Conservation (phyloP, 2,888 invertebrate species). For the Cerastis rubricosa region DNA sequence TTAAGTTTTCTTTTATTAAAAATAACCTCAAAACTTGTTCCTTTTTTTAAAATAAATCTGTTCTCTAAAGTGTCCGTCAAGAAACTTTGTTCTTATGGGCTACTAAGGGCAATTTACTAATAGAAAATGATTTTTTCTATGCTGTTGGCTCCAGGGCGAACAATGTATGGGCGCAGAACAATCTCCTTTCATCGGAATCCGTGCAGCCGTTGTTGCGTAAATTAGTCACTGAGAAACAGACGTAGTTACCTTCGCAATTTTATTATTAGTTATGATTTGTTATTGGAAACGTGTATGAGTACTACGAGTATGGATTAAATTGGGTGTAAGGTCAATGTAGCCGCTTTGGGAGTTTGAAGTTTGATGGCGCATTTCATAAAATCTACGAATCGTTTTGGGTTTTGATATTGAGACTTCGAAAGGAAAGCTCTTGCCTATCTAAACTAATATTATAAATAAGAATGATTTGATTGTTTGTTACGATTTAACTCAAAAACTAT, state of each 20-base stretch:
- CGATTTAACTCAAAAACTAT: no score
- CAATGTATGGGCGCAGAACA: no score
- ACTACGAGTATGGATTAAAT: background rate
- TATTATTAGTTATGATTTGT: background rate
- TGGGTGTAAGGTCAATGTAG: conserved; percentile 14
- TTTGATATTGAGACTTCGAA: background rate
- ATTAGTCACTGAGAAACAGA: background rate
- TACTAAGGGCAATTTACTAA: no score
- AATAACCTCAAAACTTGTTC: no score
- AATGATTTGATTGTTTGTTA: no score
- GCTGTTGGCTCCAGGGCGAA: no score
- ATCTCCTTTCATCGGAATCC: background rate
- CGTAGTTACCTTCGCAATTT: background rate
- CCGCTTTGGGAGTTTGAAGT: background rate
- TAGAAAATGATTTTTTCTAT: no score
- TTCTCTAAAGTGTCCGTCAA: no score
- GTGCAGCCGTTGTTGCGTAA: background rate
- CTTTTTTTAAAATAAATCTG: no score
- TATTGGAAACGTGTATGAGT: conserved; percentile 8
- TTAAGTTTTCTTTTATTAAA: no score
- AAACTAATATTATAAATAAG: no score
- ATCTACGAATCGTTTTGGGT: background rate
- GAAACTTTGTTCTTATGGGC: no score
- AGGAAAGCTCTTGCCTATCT: background rate
- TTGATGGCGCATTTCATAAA: background rate